Base-by-base conservation (phyloP, 2,888 invertebrate genomes). In the Andricus curvator region DNA sequence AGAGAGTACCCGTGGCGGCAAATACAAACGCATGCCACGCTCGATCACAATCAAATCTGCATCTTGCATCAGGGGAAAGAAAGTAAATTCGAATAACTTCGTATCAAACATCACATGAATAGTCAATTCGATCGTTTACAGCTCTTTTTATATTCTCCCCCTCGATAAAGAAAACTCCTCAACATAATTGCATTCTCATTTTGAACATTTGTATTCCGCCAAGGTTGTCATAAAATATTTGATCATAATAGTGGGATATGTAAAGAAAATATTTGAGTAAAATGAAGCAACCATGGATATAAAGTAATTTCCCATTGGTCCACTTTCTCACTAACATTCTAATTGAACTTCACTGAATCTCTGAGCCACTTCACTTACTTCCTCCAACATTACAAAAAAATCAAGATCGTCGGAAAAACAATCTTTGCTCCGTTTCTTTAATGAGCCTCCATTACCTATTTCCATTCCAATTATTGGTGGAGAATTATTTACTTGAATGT, bases 1-100 rank as follows among this genome's bases (percentile, higher is more conserved):
- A 33, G 29, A 0, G 56, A 33, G 33, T n/a, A 33, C 33, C 56
- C 33, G 25, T 29, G 29, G 56, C 74, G 74, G 74, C 51, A 56
- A 74, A 74, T 74, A 56, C n/a, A 74, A 56, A 56, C 33, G 51
- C 56, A 33, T 56, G 33, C 33, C 74, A 74, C 33, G 51, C 51
- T 74, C 5, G 33, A 74, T 74, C 51, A n/a, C 70, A 20, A 51
- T 20, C 5, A 74, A 74, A 74, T 74, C 74, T 33, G 17, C 51
- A 70, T 70, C 51, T 29, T 51, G 68, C 48, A 48, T 22, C 48
- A 17, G 11, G 48, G 13, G 20, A n/a, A 74, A 56, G 48, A 56
- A 20, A 25, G 48, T 6, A 20, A 11, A 11, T 8, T 5, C 3
- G 4, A 33, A 74, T 74, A 25, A 29, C 29, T 25, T 56, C 20